Conservation (phyloP, 2,888 invertebrate species). For the Agapetus fuscipes region DNA sequence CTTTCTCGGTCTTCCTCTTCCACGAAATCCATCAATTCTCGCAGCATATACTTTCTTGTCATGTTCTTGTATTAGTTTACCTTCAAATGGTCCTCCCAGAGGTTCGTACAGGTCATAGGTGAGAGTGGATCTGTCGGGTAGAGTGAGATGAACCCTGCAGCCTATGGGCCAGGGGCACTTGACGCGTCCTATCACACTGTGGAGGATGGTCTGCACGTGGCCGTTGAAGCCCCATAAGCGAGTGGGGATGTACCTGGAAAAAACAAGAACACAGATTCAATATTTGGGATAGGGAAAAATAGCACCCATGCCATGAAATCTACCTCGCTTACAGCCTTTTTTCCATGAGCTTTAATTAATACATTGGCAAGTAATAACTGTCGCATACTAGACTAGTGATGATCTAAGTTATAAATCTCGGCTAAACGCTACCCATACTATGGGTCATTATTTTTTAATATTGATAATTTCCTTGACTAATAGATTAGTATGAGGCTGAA, state of each 20-base stretch:
- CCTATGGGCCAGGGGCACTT: conserved; percentile 85
- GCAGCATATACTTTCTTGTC: too few species aligned
- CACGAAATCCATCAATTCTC: too few species aligned
- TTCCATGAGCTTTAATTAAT: background rate
- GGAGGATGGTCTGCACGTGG: conserved; percentile 87
- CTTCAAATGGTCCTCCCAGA: conserved; percentile 57
- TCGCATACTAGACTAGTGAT: background rate
- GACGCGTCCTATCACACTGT: conserved; percentile 79
- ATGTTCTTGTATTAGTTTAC: too few species aligned
- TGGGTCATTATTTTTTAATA: too few species aligned
- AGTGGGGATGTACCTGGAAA: conserved; percentile 76
- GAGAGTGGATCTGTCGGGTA: conserved; percentile 79
- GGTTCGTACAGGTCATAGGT: conserved; percentile 91
- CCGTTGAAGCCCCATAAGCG: conserved; percentile 93
- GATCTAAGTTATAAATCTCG: background rate
- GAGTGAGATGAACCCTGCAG: conserved; percentile 62
- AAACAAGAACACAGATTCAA: too few species aligned
- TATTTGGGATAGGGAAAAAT: too few species aligned
- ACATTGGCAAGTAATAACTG: background rate
- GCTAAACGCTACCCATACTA: too few species aligned
- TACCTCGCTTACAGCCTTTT: too few species aligned
- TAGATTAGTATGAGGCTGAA: too few species aligned
- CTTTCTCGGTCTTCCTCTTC: too few species aligned
- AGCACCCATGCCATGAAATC: too few species aligned
- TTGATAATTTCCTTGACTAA: too few species aligned